Evolutionary conservation across 1,140 invertebrate genomes (phyloP).

Genomic region (Drosophila lowei): DNA sequence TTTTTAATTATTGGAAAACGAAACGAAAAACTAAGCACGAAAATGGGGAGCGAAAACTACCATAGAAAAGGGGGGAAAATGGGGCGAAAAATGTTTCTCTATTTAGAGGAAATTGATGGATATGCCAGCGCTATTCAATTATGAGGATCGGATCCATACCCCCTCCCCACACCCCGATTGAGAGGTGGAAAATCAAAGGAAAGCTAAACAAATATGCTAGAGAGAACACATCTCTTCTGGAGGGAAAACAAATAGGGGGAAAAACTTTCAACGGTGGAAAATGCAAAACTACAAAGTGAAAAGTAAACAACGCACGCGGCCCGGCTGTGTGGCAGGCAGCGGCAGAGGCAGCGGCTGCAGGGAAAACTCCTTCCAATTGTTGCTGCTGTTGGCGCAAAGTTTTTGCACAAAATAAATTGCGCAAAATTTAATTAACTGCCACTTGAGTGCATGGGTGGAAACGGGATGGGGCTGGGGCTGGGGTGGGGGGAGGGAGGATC

Average conservation of each 20-base stretch:
- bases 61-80: constrained; percentile 25
- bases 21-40: constrained; percentile 9
- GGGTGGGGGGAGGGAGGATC: no score
- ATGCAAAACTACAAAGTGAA: constrained; percentile 77
- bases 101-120: constrained; percentile 31
- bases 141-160: neutral
- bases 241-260: constrained; percentile 41
- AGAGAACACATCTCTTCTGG: constrained; percentile 10
- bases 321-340: constrained; percentile 5
- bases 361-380: constrained; percentile 27
- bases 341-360: neutral
- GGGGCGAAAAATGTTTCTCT: constrained; percentile 6
- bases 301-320: constrained; percentile 64
- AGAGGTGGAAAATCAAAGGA: no score
- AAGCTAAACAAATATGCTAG: neutral
- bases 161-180: neutral
- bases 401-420: constrained; percentile 77
- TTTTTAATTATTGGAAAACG: constrained; percentile 71
- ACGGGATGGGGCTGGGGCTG: neutral
- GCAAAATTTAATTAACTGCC: constrained; percentile 79
- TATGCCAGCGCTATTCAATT: constrained; percentile 29
- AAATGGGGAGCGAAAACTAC: constrained; percentile 13
- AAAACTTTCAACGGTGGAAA: constrained; percentile 59
- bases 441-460: constrained; percentile 68
- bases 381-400: constrained; percentile 63